A percentile compares a stretch with the other conserved stretches of the same genome.
These are phyloP conservation scores for Caenorhabditis remanei DNA, from an alignment of 1,140 invertebrate species.

Conservation along the genomic window DNA sequence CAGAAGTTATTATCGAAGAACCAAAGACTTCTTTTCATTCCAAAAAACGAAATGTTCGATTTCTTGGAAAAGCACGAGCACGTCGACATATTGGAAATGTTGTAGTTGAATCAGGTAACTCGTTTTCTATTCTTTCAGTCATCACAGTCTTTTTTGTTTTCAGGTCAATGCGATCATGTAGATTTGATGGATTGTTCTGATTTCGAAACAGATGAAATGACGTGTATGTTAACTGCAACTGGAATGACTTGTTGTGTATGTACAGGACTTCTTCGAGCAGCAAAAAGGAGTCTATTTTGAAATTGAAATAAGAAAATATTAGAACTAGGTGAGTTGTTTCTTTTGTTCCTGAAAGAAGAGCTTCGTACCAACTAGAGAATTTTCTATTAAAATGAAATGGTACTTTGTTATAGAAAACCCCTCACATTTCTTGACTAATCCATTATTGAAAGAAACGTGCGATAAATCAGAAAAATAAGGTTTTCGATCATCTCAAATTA, in stretches of 20 bases:
- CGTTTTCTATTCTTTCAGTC: not conserved
- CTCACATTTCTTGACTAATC: no score
- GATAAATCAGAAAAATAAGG: no score
- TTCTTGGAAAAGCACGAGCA: constrained; percentile 22
- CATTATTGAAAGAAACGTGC: no score
- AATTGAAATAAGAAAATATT: not conserved
- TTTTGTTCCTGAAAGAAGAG: no score
- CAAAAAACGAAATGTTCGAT: constrained; percentile 11
- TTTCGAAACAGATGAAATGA: constrained; percentile 71
- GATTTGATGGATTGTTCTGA: constrained; percentile 69
- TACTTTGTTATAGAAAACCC: no score
- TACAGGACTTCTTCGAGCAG: constrained; percentile 62
- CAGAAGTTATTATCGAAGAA: not conserved
- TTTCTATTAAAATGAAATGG: no score
- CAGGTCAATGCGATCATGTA: constrained; percentile 70
- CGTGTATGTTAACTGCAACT: constrained; percentile 70
- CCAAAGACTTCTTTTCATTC: not conserved
- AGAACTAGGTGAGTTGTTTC: not conserved
- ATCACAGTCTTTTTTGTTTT: not conserved
- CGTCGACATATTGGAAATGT: constrained; percentile 35
- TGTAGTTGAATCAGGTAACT: constrained; percentile 32
- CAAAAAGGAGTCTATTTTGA: constrained; percentile 60
- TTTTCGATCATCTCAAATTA: no score
- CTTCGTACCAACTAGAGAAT: no score
- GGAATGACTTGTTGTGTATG: constrained; percentile 72